phyloP scores from a whole-genome alignment of 2,888 invertebrate genomes.

The Erebia palarica region DNA sequence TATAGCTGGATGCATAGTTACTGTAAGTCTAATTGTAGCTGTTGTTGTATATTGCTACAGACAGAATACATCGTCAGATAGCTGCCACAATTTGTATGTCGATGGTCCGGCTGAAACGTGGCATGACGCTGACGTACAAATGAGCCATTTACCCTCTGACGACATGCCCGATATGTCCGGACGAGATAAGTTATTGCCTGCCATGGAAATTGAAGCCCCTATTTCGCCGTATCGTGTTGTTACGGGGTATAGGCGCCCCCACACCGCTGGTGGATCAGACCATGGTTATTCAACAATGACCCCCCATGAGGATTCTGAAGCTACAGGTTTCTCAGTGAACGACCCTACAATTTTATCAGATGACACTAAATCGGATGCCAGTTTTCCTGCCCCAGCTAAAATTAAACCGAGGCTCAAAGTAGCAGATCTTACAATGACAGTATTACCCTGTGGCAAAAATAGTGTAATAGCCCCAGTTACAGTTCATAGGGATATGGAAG shows the following conservation, averaged over 20 bases:
- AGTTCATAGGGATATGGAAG: slow-evolving; percentile 94
- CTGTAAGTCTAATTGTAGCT: slow-evolving; percentile 90
- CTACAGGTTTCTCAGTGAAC: slow-evolving; percentile 88
- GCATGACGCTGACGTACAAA: slow-evolving; percentile 83
- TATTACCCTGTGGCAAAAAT: slow-evolving; percentile 79
- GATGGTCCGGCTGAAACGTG: slow-evolving; percentile 79
- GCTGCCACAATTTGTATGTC: slow-evolving; percentile 78
- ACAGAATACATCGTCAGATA: slow-evolving; percentile 81
- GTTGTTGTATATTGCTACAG: slow-evolving; percentile 93
- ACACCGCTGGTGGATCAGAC: slow-evolving; percentile 92
- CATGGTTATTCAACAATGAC: slow-evolving; percentile 98
- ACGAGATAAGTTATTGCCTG: slow-evolving; percentile 85
- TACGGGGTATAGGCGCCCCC: slow-evolving; percentile 89
- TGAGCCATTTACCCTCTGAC: slow-evolving; percentile 88
- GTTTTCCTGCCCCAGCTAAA: slow-evolving; percentile 82
- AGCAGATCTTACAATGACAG: slow-evolving; percentile 72
- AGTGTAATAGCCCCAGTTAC: slow-evolving; percentile 93
- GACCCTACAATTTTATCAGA: slow-evolving; percentile 83
- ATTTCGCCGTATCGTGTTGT: slow-evolving; percentile 94
- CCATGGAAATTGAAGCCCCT: slow-evolving; percentile 84
- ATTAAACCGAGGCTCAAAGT: slow-evolving; percentile 69
- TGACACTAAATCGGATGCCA: slow-evolving; percentile 78
- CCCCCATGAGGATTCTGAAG: slow-evolving; percentile 94
- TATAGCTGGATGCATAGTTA: slow-evolving; percentile 92
- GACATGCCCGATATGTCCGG: slow-evolving; percentile 85